Evolutionary conservation across 2,888 invertebrate species (phyloP), one percentile per base, ranked within the genome.

Genomic region (Paralinhomoeus sp.): DNA sequence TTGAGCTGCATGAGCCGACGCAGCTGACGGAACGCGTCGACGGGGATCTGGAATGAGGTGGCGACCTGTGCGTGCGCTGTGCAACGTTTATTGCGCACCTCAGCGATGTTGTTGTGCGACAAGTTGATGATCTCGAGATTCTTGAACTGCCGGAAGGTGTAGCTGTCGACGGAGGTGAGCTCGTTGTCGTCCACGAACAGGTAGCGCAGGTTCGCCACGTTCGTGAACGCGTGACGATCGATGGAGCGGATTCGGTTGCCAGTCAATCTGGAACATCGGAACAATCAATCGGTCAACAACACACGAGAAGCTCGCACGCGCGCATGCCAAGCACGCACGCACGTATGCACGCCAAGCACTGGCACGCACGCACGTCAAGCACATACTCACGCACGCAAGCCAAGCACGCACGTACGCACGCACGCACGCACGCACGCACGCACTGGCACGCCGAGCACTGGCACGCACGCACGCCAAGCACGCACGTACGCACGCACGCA

Each of bases 61-160:
- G n/a, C n/a, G n/a, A n/a, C n/a, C n/a, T n/a, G n/a, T n/a, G n/a
- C n/a, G n/a, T n/a, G n/a, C n/a, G n/a, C n/a, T n/a, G n/a, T n/a
- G n/a, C n/a, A n/a, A n/a, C n/a, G n/a, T n/a, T n/a, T 27, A 5
- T 5, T 27, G 7, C 27, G 7, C 27, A 27, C 27, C 27, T 27
- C 27, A 12, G 27, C 27, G 27, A 27, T 27, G 27, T 27, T 27
- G 27, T 27, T 27, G 27, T 27, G 27, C 27, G 27, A 27, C 27
- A 61, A 47, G 44, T 61, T 61, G 41, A 60, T 43, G 20, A 60
- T 57, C 47, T 60, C 52, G 31, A 37, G 31, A 0, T 41, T 22
- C 24, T 52, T 50, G 50, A 56, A 56, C 45, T 62, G 60, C 57
- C 78, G 73, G 60, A 84, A 79, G 49, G 80, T 80, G 44, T 78